Evolutionary conservation across 2,797 vertebrate genomes (phyloP).

Genomic region (Scolopax rusticola): DNA sequence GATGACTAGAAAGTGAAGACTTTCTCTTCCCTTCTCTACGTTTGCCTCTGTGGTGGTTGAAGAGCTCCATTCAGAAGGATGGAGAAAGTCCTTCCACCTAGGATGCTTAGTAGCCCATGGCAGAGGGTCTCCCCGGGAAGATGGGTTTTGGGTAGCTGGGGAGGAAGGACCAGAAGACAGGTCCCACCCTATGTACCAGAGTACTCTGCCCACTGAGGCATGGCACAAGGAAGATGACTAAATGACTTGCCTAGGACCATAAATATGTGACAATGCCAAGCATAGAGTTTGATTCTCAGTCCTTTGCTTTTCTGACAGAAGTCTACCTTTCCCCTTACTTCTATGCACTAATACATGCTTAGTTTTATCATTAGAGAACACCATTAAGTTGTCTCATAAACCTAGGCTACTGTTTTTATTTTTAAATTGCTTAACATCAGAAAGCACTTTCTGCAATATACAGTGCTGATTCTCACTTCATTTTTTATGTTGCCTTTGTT

Average conservation of each 20-base stretch:
- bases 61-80: not conserved
- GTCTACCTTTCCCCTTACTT: not conserved
- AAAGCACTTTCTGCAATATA: constrained; percentile 50
- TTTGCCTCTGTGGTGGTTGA: not conserved
- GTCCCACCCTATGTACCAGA: not conserved
- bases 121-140: not conserved
- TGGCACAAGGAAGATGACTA: fast-evolving
- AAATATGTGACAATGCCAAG: not conserved
- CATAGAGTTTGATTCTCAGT: not conserved
- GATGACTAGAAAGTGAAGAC: not conserved
- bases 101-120: not conserved
- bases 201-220: not conserved
- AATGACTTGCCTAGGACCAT: not conserved
- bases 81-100: not conserved
- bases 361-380: constrained; percentile 45
- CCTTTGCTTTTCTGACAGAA: not conserved
- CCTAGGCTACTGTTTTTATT: constrained; percentile 20
- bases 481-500: constrained; percentile 69
- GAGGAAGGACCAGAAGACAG: not conserved
- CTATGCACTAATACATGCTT: not conserved
- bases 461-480: constrained; percentile 3
- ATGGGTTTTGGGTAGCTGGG: not conserved
- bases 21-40: not conserved
- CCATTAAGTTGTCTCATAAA: constrained; percentile 44
- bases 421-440: constrained; percentile 56